A percentile compares a stretch with the other conserved stretches of the same genome.
Conservation (phyloP, 2,888 invertebrate genomes). For the Andrena bicolor region DNA sequence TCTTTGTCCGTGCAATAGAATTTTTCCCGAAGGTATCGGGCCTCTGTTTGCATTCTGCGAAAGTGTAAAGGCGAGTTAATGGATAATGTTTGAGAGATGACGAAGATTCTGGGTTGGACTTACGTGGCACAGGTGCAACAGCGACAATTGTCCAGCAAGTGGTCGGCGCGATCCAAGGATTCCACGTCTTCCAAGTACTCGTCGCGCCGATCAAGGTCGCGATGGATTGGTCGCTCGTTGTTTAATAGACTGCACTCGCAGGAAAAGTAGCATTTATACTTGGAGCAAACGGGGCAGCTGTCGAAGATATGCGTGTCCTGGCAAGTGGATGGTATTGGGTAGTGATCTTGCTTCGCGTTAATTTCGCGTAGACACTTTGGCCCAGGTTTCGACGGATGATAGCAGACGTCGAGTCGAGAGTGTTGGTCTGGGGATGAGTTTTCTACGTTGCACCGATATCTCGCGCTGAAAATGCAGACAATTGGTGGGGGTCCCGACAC, state of each 20-base stretch:
- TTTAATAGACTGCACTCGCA: constrained; percentile 41
- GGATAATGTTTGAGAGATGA: background rate
- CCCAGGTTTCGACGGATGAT: constrained; percentile 58
- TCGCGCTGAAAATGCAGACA: constrained; percentile 8
- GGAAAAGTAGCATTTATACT: constrained; percentile 80
- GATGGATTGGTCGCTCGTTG: background rate
- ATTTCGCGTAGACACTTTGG: constrained; percentile 41
- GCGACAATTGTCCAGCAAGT: background rate
- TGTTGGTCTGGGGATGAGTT: background rate
- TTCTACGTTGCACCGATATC: constrained; percentile 12
- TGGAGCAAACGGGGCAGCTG: constrained; percentile 80
- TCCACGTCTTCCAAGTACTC: background rate
- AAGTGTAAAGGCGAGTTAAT: background rate
- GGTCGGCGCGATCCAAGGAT: background rate
- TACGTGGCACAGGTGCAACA: constrained; percentile 6
- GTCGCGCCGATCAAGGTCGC: background rate
- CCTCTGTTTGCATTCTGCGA: background rate
- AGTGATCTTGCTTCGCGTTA: constrained; percentile 12
- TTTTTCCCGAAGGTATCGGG: background rate
- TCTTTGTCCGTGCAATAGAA: background rate
- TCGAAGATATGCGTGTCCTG: constrained; percentile 71
- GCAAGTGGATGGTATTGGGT: constrained; percentile 52
- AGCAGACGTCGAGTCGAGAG: constrained; percentile 65
- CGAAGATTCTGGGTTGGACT: background rate
- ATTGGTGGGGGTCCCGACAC: background rate